Base-by-base conservation (phyloP, 2,113 vertebrate genomes). In the Pterocles gutturalis region DNA sequence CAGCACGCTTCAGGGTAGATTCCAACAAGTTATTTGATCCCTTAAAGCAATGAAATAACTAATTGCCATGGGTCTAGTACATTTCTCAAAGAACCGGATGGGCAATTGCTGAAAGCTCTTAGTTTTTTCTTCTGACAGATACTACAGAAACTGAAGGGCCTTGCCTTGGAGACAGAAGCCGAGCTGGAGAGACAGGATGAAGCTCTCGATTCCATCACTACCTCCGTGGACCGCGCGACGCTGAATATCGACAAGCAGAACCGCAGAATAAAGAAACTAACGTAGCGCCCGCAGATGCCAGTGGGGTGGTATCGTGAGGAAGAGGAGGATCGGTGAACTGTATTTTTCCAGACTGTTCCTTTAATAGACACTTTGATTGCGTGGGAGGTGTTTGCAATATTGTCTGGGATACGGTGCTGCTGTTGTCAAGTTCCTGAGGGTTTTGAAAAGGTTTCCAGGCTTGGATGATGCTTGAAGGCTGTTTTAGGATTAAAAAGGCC, bases 161-260 rank as follows among this genome's bases (percentile, higher is more conserved):
- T 99, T 5, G 99, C 99, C 28, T 94, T 99, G 97, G 99, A 99
- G 80, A 97, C 99, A 0, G 99, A 99, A 67, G 97, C 98, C 0
- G 99, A 99, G 97, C 98, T 99, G 95, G 99, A 99, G 58, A 95
- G 99, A 6, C 99, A 99, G 96, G 99, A 99, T 0, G 99, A 99
- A 51, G 98, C 97, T 17, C 98, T 99, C 54, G 99, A 99, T 0
- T 98, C 95, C 88, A 97, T 99, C 87, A 87, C 98, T 2, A 96
- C 94, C n/a, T 98, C 99, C 0, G 98, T 98, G 1, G 99, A 99
- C 54, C 98, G 96, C 4, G 87, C 98, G 7, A 98, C 99, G 19
- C 94, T 99, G 65, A 97, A 89, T 70, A 97, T 99, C 4, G 98
- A 99, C 92, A 99, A 98, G 94, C 99, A 99, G 66, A 99, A 98